These are phyloP conservation scores for Ploceus nigricollis DNA, from an alignment of 2,113 vertebrate genomes.

Conservation along the genomic window DNA sequence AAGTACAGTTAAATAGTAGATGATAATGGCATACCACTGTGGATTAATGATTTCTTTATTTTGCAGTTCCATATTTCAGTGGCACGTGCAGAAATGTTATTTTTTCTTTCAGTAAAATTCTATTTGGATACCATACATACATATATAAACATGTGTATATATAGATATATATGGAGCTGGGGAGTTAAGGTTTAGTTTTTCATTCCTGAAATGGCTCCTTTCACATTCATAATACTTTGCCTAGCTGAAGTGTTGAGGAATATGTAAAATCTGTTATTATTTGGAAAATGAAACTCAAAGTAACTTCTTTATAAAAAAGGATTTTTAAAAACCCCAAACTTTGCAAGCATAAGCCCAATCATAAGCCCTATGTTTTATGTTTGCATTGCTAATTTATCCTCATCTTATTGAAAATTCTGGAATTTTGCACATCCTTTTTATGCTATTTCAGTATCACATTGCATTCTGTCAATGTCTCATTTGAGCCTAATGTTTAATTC, in stretches of 20 bases:
- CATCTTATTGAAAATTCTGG: constrained; percentile 2
- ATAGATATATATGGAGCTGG: neutral
- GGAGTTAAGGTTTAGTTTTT: neutral
- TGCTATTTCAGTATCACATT: constrained; percentile 3
- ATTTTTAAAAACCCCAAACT: neutral
- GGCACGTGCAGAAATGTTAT: neutral
- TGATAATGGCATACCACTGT: neutral
- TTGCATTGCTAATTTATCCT: constrained; percentile 26
- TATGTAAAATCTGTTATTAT: neutral
- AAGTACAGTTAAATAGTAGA: neutral
- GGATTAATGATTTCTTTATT: neutral
- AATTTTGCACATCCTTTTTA: constrained; percentile 23
- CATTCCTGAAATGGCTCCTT: neutral
- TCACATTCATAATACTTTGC: neutral
- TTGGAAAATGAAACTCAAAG: neutral
- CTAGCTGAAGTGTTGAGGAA: neutral
- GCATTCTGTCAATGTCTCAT: constrained; percentile 38
- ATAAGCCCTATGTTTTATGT: neutral
- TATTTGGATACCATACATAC: neutral
- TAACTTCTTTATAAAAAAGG: neutral
- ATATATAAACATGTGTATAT: neutral
- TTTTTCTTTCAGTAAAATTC: neutral
- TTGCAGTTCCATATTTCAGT: neutral
- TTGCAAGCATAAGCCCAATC: neutral
- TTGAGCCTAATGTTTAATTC: constrained; percentile 51